A percentile compares a stretch with the other conserved stretches of the same genome.
These are phyloP conservation scores for Hydraecia micacea DNA, from an alignment of 2,888 invertebrate species.

Conservation along the genomic window DNA sequence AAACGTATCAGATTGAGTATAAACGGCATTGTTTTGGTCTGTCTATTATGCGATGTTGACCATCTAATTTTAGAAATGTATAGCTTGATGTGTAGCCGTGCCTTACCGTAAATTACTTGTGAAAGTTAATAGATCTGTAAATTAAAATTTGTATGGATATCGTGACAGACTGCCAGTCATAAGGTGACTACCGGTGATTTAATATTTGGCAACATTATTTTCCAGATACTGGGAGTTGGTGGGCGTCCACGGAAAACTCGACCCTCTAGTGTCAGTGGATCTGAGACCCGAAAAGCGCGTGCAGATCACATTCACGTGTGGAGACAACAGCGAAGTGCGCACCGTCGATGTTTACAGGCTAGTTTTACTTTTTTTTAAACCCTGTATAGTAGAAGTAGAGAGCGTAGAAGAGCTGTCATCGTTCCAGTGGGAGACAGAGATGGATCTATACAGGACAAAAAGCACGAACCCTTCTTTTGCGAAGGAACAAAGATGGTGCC, in stretches of 20 bases:
- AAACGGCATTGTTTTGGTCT: background rate
- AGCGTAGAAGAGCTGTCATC: background rate
- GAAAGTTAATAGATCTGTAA: background rate
- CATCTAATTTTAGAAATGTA: background rate
- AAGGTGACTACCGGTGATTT: background rate
- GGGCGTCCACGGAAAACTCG: conserved; percentile 96
- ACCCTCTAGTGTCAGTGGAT: conserved; percentile 97
- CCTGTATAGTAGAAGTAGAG: background rate
- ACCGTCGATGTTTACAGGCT: conserved; percentile 94
- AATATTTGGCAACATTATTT: conserved; percentile 40
- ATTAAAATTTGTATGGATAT: background rate
- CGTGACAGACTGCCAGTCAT: background rate
- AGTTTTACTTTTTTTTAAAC: conserved; percentile 7
- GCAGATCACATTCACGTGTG: conserved; percentile 95
- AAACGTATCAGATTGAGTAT: background rate
- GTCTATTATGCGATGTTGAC: background rate
- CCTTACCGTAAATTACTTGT: background rate
- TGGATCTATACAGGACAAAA: background rate
- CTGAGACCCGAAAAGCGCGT: conserved; percentile 96
- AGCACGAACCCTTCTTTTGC: background rate
- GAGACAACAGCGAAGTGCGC: conserved; percentile 93
- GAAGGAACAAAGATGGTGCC: background rate
- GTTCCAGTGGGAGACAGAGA: background rate
- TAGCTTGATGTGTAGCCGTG: no score
- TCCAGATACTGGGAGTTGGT: conserved; percentile 95